phyloP scores from a whole-genome alignment of 2,113 vertebrate species.

The Paramisgurnus dabryanus region DNA sequence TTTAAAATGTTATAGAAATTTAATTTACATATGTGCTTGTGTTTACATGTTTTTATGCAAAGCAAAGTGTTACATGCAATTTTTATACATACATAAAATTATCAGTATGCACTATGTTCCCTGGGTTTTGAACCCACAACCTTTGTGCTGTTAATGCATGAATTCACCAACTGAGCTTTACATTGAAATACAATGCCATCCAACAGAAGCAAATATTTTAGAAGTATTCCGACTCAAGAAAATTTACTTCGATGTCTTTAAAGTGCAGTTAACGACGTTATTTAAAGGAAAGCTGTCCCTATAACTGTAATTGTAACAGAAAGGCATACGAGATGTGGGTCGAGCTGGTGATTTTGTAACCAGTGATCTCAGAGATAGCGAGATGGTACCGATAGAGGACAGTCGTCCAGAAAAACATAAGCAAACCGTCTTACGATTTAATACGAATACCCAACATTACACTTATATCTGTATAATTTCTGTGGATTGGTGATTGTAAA shows the following conservation, averaged over 20 bases:
- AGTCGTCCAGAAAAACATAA: constrained; percentile 1
- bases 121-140: too few relatives aligned
- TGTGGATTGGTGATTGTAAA: neutral
- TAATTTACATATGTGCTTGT: too few relatives aligned
- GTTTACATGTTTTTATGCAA: too few relatives aligned
- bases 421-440: neutral
- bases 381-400: constrained; percentile 40
- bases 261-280: neutral
- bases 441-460: neutral
- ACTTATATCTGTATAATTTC: neutral
- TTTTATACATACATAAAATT: too few relatives aligned
- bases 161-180: too few relatives aligned
- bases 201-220: neutral
- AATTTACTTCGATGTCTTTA: neutral
- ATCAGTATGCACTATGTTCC: too few relatives aligned
- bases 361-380: constrained; percentile 36
- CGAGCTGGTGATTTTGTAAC: constrained; percentile 19
- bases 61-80: too few relatives aligned
- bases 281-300: neutral
- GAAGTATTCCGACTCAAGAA: neutral
- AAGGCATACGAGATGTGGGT: neutral
- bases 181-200: too few relatives aligned
- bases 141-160: too few relatives aligned
- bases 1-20: too few relatives aligned
- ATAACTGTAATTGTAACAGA: constrained; percentile 14